These are phyloP conservation scores for Leucosticte australis DNA, from an alignment of 2,113 vertebrate species.

Conservation along the genomic window DNA sequence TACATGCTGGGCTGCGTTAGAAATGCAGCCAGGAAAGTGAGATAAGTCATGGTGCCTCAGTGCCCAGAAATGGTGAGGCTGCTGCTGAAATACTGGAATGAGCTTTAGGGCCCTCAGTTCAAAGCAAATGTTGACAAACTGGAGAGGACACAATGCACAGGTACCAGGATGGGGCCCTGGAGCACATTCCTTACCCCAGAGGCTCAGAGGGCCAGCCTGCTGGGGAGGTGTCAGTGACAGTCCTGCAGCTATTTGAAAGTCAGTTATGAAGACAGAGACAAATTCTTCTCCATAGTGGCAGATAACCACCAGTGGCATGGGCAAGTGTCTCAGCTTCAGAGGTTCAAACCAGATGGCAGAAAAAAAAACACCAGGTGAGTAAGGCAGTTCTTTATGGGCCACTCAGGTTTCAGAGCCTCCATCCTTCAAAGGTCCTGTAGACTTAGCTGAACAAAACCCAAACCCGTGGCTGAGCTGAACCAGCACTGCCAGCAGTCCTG, in stretches of 20 bases:
- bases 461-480: background rate
- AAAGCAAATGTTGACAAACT: background rate
- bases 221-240: fast-evolving
- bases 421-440: background rate
- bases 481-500: background rate
- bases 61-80: background rate
- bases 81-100: background rate
- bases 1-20: background rate
- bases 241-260: background rate
- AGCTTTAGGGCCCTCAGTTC: background rate
- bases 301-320: background rate
- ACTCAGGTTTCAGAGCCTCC: background rate
- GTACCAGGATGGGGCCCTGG: background rate
- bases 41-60: background rate
- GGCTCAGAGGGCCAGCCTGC: background rate
- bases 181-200: fast-evolving
- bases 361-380: background rate
- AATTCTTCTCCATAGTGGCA: background rate
- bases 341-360: background rate
- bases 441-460: background rate
- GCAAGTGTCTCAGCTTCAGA: background rate
- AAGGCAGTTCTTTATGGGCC: background rate
- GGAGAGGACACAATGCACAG: background rate
- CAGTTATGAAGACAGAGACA: background rate
- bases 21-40: background rate